Conservation (phyloP, 2,797 vertebrate species). For the Knipowitschia caucasica region DNA sequence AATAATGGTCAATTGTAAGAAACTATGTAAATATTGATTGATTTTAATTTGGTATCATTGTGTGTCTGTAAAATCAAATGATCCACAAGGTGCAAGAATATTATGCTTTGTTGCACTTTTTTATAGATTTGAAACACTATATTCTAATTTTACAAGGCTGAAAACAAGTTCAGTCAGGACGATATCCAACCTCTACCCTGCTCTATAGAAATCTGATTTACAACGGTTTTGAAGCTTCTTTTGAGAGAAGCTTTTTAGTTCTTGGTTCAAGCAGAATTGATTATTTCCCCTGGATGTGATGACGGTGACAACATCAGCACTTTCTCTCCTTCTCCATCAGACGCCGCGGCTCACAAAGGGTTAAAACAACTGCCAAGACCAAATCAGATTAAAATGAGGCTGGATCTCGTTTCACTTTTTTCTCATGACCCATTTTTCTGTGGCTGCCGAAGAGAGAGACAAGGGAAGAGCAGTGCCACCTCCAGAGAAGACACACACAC, state of each 20-base stretch:
- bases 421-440: constrained; percentile 75
- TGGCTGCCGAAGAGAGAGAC: constrained; percentile 40
- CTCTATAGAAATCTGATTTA: not conserved
- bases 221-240: not conserved
- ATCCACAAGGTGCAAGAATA: too few relatives aligned
- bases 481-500: constrained; percentile 27
- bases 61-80: too few relatives aligned
- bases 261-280: constrained; percentile 4
- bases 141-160: not conserved
- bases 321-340: constrained; percentile 7
- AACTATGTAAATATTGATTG: too few relatives aligned
- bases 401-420: constrained; percentile 66
- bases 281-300: constrained; percentile 8
- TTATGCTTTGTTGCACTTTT: too few relatives aligned
- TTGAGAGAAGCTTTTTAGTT: constrained; percentile 1
- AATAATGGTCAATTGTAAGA: too few relatives aligned
- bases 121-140: not conserved
- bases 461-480: constrained; percentile 36
- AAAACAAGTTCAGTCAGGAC: not conserved
- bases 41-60: too few relatives aligned
- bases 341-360: constrained; percentile 32
- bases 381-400: constrained; percentile 70
- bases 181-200: not conserved
- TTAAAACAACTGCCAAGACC: constrained; percentile 64
- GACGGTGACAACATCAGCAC: constrained; percentile 21